These are phyloP conservation scores for Pyralis farinalis DNA, from an alignment of 2,888 invertebrate genomes.

Conservation along the genomic window DNA sequence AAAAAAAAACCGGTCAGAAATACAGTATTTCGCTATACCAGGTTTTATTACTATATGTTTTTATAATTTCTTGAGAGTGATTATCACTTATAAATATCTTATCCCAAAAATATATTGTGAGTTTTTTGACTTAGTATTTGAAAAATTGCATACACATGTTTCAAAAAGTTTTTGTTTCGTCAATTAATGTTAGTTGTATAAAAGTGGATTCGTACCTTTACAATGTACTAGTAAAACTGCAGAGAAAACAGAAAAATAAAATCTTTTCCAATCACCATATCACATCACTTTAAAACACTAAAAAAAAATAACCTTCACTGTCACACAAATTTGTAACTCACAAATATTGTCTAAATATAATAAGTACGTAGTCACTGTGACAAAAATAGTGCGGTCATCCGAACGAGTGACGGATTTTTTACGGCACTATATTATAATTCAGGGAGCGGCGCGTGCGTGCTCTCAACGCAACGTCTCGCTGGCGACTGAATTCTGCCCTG, in stretches of 20 bases:
- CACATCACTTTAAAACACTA: slow-evolving; percentile 13
- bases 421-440: slow-evolving; percentile 11
- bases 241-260: slow-evolving; percentile 6
- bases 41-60: too few relatives aligned
- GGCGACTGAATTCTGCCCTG: slow-evolving; percentile 11
- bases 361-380: slow-evolving; percentile 10
- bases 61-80: too few relatives aligned
- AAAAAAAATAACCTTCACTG: slow-evolving; percentile 14
- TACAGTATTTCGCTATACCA: too few relatives aligned
- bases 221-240: not conserved
- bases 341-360: slow-evolving; percentile 16
- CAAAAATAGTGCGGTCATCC: slow-evolving; percentile 15
- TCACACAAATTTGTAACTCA: slow-evolving; percentile 18
- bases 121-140: too few relatives aligned
- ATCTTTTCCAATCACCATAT: slow-evolving; percentile 7
- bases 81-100: too few relatives aligned
- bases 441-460: slow-evolving; percentile 8
- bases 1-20: too few relatives aligned
- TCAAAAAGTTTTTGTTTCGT: too few relatives aligned
- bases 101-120: too few relatives aligned
- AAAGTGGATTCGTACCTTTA: slow-evolving; percentile 4
- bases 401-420: slow-evolving; percentile 13
- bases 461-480: slow-evolving; percentile 3
- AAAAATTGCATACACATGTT: too few relatives aligned
- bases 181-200: too few relatives aligned